Evolutionary conservation across 2,888 invertebrate species (phyloP), one percentile per base, ranked within the genome.

Genomic region (Galeopsomyia nigrocyanea): DNA sequence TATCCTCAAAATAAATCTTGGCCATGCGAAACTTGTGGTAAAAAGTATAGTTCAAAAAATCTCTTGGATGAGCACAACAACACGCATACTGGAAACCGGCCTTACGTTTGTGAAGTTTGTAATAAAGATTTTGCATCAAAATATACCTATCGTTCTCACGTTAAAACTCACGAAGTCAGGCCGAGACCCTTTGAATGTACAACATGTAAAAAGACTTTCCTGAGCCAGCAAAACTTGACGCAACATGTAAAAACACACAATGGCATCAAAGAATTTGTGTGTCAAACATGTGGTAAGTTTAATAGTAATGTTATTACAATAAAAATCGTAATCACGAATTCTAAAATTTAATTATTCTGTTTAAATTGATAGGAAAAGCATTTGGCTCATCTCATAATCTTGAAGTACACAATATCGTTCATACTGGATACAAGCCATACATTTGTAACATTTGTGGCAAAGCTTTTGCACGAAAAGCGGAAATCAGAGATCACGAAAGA

Each of bases 351-450:
- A 46, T 56, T 50, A 51, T 58, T 16, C 1, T 69, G 58, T 49
- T 68, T 60, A 26, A 10, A 51, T 64, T 22, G 13, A 10, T 81
- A 91, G 91, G 89, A 2, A 94, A 94, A 81, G 91, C 92, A 21
- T 95, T 95, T 85, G 92, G 92, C 2, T 93, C 94, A 0, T 90
- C 92, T 7, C 93, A 94, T 79, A 94, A 94, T 83, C 80, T 89
- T 46, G 92, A 93, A 76, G 93, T 94, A 0, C 95, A 95, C 83
- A 92, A 92, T 60, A 91, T 94, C 55, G 93, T 94, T 0, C 95
- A 95, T 82, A 91, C 93, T 0, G 93, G 94, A 0, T 90, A 89
- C 77, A 92, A 92, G 78, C 93, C 93, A 0, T 93, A 90, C 81
- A 89, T 90, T 53, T 94, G 94, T 79, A 88, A 90, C 3, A 87